A percentile compares a stretch with the other conserved stretches of the same genome.
Conservation (phyloP, 2,113 vertebrate genomes). For the Equus przewalskii region DNA sequence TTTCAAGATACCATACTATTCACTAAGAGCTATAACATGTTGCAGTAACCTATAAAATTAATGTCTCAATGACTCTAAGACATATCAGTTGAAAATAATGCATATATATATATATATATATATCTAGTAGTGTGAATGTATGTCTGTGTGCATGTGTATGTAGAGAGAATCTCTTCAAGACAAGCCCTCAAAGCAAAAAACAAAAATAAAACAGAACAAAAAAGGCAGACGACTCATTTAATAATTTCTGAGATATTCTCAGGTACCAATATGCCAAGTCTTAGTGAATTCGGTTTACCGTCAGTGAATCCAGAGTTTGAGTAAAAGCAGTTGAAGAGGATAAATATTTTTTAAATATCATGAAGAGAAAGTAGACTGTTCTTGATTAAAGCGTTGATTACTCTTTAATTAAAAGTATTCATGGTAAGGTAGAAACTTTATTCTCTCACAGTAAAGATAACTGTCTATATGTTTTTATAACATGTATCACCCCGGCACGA, state of each 20-base stretch:
- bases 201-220: not conserved
- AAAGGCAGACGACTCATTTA: not conserved
- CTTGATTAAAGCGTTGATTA: not conserved
- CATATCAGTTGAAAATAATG: slow-evolving; percentile 12
- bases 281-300: not conserved
- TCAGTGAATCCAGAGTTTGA: not conserved
- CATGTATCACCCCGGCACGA: not conserved
- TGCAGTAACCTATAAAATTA: not conserved
- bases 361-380: slow-evolving; percentile 18
- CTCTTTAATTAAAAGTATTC: slow-evolving; percentile 58
- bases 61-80: not conserved
- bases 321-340: slow-evolving; percentile 35
- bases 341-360: slow-evolving; percentile 44
- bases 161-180: not conserved
- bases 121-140: not conserved
- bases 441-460: not conserved
- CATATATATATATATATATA: not conserved
- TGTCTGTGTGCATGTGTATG: not conserved
- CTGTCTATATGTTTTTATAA: not conserved
- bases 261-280: slow-evolving; percentile 27
- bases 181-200: not conserved
- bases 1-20: slow-evolving; percentile 13
- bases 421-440: not conserved
- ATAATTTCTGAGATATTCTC: not conserved
- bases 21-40: slow-evolving; percentile 17